A percentile compares a stretch with the other conserved stretches of the same genome.
These are phyloP conservation scores for Sebastes matsubarae DNA, from an alignment of 2,797 vertebrate genomes.

Conservation along the genomic window DNA sequence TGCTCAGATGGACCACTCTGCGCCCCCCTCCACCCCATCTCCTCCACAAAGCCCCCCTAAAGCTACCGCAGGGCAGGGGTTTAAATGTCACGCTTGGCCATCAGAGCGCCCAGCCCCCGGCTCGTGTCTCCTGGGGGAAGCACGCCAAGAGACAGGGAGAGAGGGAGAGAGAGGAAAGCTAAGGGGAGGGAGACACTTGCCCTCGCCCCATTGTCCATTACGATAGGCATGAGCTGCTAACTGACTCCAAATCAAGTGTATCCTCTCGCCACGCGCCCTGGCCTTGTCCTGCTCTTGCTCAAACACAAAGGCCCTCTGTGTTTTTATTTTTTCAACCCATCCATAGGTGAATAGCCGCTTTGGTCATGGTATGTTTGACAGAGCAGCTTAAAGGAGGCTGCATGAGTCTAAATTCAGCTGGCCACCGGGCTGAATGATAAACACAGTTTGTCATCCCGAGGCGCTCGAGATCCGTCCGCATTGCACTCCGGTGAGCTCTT, in stretches of 20 bases:
- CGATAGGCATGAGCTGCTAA: slow-evolving; percentile 80
- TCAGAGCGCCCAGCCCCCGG: slow-evolving; percentile 80
- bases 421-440: slow-evolving; percentile 57
- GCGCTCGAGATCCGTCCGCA: slow-evolving; percentile 36
- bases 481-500: slow-evolving; percentile 51
- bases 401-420: slow-evolving; percentile 64
- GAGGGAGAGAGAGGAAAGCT: slow-evolving; percentile 57
- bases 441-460: slow-evolving; percentile 57
- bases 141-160: slow-evolving; percentile 61
- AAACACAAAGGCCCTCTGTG: slow-evolving; percentile 72
- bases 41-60: slow-evolving; percentile 69
- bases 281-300: slow-evolving; percentile 70
- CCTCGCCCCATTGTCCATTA: slow-evolving; percentile 75
- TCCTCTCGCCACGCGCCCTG: slow-evolving; percentile 78
- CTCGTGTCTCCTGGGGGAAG: slow-evolving; percentile 78
- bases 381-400: slow-evolving; percentile 62
- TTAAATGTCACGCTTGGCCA: slow-evolving; percentile 86
- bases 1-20: slow-evolving; percentile 74
- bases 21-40: slow-evolving; percentile 24
- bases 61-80: slow-evolving; percentile 80
- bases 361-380: slow-evolving; percentile 71
- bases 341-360: slow-evolving; percentile 65
- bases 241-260: slow-evolving; percentile 82
- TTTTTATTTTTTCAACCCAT: slow-evolving; percentile 41
- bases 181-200: slow-evolving; percentile 75